A percentile compares a stretch with the other conserved stretches of the same genome.
phyloP scores from a whole-genome alignment of 1,140 invertebrate species.

The Alviniconcha marisindica region DNA sequence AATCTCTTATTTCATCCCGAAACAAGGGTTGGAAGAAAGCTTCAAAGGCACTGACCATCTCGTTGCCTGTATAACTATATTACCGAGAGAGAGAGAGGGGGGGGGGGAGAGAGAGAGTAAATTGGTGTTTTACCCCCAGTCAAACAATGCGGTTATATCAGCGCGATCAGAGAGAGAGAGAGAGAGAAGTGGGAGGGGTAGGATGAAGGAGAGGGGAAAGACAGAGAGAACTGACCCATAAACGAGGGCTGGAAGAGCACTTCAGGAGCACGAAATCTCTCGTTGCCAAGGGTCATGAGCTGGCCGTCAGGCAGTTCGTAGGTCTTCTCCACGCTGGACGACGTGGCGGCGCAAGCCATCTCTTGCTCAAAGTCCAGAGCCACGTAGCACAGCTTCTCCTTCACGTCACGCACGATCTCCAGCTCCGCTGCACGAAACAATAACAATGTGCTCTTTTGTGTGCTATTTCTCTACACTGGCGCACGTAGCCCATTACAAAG shows the following conservation, averaged over 20 bases:
- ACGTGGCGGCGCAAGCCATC: conserved; percentile 90
- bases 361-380: conserved; percentile 84
- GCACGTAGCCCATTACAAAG: too few species aligned
- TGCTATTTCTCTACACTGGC: too few species aligned
- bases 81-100: too few species aligned
- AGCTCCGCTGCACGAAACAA: conserved; percentile 81
- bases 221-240: conserved; percentile 47
- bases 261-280: conserved; percentile 73
- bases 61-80: too few species aligned
- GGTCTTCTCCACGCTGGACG: conserved; percentile 55
- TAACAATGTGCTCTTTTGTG: too few species aligned
- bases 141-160: too few species aligned
- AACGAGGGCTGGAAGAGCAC: conserved; percentile 84
- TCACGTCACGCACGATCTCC: conserved; percentile 95
- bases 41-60: too few species aligned
- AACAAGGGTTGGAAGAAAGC: too few species aligned
- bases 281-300: conserved; percentile 88
- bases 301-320: conserved; percentile 48
- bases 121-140: too few species aligned
- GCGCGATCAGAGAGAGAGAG: background rate
- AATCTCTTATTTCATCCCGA: too few species aligned
- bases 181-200: background rate
- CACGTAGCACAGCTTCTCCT: conserved; percentile 77
- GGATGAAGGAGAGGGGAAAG: background rate
- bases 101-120: too few species aligned